Evolutionary conservation across 2,888 invertebrate genomes (phyloP), one percentile per base, ranked within the genome.

Genomic region (Microplitis manilae): DNA sequence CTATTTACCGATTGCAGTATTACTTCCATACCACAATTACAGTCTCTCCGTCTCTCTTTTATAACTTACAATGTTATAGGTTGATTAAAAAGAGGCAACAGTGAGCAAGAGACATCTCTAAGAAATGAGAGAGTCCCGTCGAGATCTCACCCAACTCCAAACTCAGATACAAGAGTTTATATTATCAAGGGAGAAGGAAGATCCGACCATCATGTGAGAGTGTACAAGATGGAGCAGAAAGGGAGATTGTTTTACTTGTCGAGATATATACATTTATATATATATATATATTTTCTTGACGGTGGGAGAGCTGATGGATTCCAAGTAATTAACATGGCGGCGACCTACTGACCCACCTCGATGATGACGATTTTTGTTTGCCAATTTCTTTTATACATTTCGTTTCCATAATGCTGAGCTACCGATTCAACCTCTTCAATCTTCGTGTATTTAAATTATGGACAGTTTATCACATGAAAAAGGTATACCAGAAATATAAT

Each of bases 321-420:
- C 83, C 78, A 77, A 76, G 84, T 84, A 85, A 87, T 87, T 85
- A 87, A 86, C 82, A 83, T 82, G 84, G 80, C 83, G 81, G 79
- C 82, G 86, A 84, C 87, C 87, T 77, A 87, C 85, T 87, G 84
- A 86, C 86, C 86, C 80, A 87, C 83, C 15, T 84, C 80, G 72
- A 80, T 64, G 77, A 70, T 80, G 50, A 50, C 50, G 76, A 84
- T 83, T 83, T 84, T 83, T 81, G 80, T 83, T 80, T 77, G 70
- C 75, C 79, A 72, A 73, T 67, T 61, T 40, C 38, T 30, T 59
- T 17, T 17, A 65, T 73, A 20, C 71, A 60, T 72, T 60, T 62
- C 20, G 13, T 65, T 30, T 50, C 38, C 73, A 69, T 71, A 69
- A 61, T 41, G 20, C 62, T 60, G 30, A 30, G 30, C 50, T 50